These are phyloP conservation scores for Dipodomys spectabilis DNA, from an alignment of 2,113 vertebrate species.

Conservation along the genomic window DNA sequence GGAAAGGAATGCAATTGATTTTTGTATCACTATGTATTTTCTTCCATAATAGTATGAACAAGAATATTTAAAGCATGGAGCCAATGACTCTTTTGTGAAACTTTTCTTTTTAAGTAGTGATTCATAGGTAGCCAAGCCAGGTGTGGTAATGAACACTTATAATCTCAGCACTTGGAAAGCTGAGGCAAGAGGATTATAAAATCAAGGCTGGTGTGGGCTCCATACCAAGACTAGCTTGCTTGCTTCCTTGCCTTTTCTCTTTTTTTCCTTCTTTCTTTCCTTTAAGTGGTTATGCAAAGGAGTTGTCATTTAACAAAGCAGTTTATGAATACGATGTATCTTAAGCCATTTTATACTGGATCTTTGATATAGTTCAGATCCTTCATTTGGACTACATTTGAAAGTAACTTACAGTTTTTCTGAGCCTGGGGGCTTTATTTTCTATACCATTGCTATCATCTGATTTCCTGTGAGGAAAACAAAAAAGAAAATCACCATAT, in stretches of 20 bases:
- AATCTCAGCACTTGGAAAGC: no score
- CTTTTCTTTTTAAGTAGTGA: background rate
- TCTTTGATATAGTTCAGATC: no score
- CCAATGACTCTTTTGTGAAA: slow-evolving; percentile 21
- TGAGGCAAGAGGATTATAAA: no score
- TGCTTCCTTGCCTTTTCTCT: no score
- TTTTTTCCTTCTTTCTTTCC: no score
- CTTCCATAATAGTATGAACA: background rate
- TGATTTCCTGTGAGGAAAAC: slow-evolving; percentile 81
- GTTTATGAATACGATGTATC: no score
- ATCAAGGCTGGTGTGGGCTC: no score
- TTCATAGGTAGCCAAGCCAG: background rate
- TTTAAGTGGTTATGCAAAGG: no score
- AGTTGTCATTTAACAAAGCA: no score
- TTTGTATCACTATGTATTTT: background rate
- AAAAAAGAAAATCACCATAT: background rate
- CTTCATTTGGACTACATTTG: slow-evolving; percentile 39
- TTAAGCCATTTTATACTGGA: no score
- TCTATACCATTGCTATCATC: slow-evolving; percentile 79
- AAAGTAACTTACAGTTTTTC: slow-evolving; percentile 78
- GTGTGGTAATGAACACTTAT: no score
- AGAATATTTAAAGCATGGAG: background rate
- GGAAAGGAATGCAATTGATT: background rate
- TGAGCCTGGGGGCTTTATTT: slow-evolving; percentile 72
- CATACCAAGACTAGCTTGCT: no score